Evolutionary conservation across 2,113 vertebrate genomes (phyloP), one percentile per base, ranked within the genome.

Genomic region (Marmota flaviventris): DNA sequence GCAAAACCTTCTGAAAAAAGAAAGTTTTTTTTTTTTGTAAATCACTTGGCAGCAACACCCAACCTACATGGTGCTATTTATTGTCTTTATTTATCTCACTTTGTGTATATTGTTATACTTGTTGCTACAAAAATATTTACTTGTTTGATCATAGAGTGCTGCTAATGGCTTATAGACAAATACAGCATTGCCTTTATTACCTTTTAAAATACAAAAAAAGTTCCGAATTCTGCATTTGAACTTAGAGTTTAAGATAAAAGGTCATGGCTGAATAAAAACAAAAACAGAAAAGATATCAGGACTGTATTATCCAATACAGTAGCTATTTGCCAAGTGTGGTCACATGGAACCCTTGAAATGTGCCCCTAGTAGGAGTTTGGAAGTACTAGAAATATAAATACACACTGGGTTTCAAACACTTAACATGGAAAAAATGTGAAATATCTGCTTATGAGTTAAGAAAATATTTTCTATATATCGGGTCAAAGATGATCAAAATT

Each of bases 181-280:
- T 58, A 86, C 8, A 92, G 2, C 7, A 84, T 88, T 91, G 51
- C 2, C 13, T 93, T 90, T 83, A 84, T 89, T 91, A 58, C 2
- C 13, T 93, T 90, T 83, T 58, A 93, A 97, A 90, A 85, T 39
- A 61, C 24, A 32, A 90, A 93, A 92, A 93, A 86, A 87, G 37
- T 83, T 93, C 39, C 58, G 25, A 96, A 86, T 90, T 93, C n/a
- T 78, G 1, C 25, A 85, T 29, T 69, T 89, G 77, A 91, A 3
- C 0, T 88, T n/a, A 85, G 11, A 82, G 22, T 85, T 93, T 86
- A 7, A 79, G 94, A 88, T 93, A 82, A 88, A 86, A 29, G 39
- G 48, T 1, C 56, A 22, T 29, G 73, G 14, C 34, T 63, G 18
- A 82, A 85, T 61, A 67, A 84, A 91, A 93, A 63, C 24, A 85